Conservation (phyloP, 2,113 vertebrate genomes). For the Murina feae region DNA sequence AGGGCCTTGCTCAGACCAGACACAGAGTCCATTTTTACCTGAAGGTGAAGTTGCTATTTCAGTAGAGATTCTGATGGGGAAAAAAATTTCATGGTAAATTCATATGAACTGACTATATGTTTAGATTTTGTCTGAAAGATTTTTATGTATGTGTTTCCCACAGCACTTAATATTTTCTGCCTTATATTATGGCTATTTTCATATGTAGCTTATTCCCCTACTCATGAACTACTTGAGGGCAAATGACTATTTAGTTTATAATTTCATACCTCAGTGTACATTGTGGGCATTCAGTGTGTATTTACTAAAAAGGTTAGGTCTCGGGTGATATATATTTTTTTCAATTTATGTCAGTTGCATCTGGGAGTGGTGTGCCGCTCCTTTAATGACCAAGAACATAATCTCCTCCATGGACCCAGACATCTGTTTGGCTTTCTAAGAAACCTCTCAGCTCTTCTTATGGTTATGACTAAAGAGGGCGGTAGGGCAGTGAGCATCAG, state of each 20-base stretch:
- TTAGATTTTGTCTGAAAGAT: constrained; percentile 5
- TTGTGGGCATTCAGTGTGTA: background rate
- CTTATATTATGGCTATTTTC: background rate
- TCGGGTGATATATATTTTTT: background rate
- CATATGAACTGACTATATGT: background rate
- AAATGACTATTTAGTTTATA: constrained; percentile 1
- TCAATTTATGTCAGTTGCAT: background rate
- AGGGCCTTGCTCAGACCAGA: background rate
- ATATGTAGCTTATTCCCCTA: background rate
- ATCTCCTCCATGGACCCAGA: background rate
- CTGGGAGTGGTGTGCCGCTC: background rate
- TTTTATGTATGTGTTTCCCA: background rate
- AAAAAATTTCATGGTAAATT: background rate
- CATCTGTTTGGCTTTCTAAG: background rate
- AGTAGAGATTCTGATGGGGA: background rate
- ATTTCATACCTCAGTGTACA: background rate
- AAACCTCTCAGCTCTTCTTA: background rate
- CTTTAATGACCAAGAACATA: background rate
- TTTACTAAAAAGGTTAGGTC: background rate
- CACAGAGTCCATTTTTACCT: constrained; percentile 28
- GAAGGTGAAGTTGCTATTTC: background rate
- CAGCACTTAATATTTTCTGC: background rate
- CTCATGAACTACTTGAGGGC: background rate
- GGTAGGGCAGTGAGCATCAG: background rate
- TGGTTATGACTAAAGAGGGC: background rate